These are phyloP conservation scores for Aleiodes sp. DNA, from an alignment of 1,140 invertebrate species.

Conservation along the genomic window DNA sequence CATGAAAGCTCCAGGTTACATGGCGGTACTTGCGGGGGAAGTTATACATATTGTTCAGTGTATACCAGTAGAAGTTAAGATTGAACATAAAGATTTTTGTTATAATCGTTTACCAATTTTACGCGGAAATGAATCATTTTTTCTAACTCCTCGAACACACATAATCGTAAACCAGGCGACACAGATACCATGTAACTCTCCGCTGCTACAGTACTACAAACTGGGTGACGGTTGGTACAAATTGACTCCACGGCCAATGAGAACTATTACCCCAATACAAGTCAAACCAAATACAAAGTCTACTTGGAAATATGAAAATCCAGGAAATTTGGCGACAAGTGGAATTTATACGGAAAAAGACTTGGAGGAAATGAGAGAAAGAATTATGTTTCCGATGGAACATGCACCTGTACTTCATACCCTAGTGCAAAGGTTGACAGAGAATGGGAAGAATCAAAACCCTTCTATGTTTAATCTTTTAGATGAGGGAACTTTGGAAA, in stretches of 20 bases:
- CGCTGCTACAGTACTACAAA: background rate
- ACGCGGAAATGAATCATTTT: conserved; percentile 7
- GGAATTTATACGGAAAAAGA: too few relatives aligned
- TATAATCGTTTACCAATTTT: conserved; percentile 30
- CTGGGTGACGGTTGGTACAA: background rate
- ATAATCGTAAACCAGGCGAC: too few relatives aligned
- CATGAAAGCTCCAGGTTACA: conserved; percentile 31
- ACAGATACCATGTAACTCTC: too few relatives aligned
- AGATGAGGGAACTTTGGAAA: background rate
- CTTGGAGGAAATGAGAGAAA: too few relatives aligned
- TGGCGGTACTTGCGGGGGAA: conserved; percentile 31
- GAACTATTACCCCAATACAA: too few relatives aligned
- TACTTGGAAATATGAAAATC: too few relatives aligned
- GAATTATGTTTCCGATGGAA: too few relatives aligned
- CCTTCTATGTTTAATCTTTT: too few relatives aligned
- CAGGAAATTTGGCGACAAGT: too few relatives aligned
- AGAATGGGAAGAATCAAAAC: too few relatives aligned
- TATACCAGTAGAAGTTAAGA: conserved; percentile 22
- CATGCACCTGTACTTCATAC: background rate
- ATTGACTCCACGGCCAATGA: background rate
- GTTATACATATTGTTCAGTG: conserved; percentile 31
- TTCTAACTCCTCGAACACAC: conserved; percentile 24
- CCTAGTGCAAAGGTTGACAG: too few relatives aligned
- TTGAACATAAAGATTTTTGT: conserved; percentile 15
- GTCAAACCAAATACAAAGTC: too few relatives aligned